A percentile compares a stretch with the other conserved stretches of the same genome.
phyloP scores from a whole-genome alignment of 2,888 invertebrate genomes.

The Helicoverpa assulta region DNA sequence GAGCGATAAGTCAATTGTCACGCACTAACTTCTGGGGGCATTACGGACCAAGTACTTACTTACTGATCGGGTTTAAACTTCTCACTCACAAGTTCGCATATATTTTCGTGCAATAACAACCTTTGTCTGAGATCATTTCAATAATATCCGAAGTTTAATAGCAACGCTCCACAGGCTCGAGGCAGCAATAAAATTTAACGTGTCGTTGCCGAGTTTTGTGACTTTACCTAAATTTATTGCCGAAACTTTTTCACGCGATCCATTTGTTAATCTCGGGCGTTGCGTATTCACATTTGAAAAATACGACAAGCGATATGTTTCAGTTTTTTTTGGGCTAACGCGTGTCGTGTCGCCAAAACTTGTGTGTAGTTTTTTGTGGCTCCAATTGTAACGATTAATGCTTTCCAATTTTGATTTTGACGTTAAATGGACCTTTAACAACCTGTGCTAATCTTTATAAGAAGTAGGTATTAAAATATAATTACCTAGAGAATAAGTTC shows the following conservation, averaged over 20 bases:
- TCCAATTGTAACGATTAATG: conserved; percentile 39
- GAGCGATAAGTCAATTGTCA: conserved; percentile 52
- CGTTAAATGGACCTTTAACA: conserved; percentile 14
- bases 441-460: background rate
- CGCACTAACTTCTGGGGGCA: conserved; percentile 49
- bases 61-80: conserved; percentile 71
- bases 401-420: conserved; percentile 25
- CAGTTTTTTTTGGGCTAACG: conserved; percentile 41
- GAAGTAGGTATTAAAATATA: no score
- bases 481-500: no score
- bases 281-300: conserved; percentile 72
- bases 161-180: conserved; percentile 74
- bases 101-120: conserved; percentile 74
- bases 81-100: conserved; percentile 72
- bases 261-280: conserved; percentile 81
- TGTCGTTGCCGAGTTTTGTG: conserved; percentile 82
- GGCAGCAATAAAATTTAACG: conserved; percentile 87
- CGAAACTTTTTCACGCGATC: conserved; percentile 82
- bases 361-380: conserved; percentile 50
- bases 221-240: conserved; percentile 82
- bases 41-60: conserved; percentile 51
- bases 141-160: conserved; percentile 87
- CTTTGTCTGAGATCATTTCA: conserved; percentile 85
- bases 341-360: conserved; percentile 40
- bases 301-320: conserved; percentile 68